Base-by-base conservation (phyloP, 2,888 invertebrate genomes). In the Drosophila macrospina region DNA sequence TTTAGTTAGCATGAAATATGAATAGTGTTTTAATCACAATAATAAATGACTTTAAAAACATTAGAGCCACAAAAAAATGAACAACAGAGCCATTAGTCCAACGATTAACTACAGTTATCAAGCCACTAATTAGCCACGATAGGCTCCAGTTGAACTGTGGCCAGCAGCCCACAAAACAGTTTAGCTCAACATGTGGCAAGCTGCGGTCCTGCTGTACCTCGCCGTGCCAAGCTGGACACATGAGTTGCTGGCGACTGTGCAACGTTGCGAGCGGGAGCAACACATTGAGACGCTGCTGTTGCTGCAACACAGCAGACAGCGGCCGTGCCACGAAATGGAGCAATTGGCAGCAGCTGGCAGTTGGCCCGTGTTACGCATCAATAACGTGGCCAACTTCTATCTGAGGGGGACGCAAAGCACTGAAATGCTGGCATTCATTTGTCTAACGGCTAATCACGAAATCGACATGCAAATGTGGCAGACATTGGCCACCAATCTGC, bases 391-490 rank as follows among this genome's bases (percentile, higher is more conserved):
- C 13, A 44, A 69, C 26, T 62, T 64, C 20, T 32, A 65, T 32
- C 20, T 87, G 0, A 59, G n/a, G 5, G 5, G 7, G 4, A 69
- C 15, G 5, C 69, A 52, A n/a, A 82, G 57, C 48, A 59, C 47
- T 2, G 69, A 86, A 64, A 60, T 87, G 61, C 7, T 87, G 37
- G 83, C 69, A 0, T 10, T 87, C 0, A 34, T 82, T 1, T 79
- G 80, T 34, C 37, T 56, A 24, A 68, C 55, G 3, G 65, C 56
- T 0, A 42, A 55, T 5, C 6, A 2, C 6, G 10, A 34, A 0
- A 30, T 47, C 48, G 63, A 87, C 42, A 5, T 20, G 37, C 59
- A 72, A 13, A 15, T 77, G 34, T 87, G 82, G 80, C 64, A 66
- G 28, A 55, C 74, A 0, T 44, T 83, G 54, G 80, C 74, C 8